These are phyloP conservation scores for Drosophila ercepeae DNA, from an alignment of 1,140 invertebrate genomes.

Conservation along the genomic window DNA sequence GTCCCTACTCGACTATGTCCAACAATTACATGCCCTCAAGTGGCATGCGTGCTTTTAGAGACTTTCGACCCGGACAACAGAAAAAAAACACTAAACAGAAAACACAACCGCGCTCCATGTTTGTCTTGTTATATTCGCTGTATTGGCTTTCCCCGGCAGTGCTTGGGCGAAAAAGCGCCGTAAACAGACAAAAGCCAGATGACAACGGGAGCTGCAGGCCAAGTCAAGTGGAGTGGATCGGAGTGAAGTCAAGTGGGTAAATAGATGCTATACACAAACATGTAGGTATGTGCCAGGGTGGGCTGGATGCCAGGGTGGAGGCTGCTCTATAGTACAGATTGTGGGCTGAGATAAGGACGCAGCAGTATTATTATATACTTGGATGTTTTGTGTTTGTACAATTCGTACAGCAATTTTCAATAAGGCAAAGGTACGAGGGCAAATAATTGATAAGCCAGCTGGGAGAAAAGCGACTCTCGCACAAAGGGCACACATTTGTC, in stretches of 20 bases:
- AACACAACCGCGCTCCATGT: slow-evolving; percentile 18
- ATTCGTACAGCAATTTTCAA: slow-evolving; percentile 42
- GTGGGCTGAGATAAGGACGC: slow-evolving; percentile 43
- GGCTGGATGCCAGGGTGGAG: not conserved
- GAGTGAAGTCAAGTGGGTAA: slow-evolving; percentile 33
- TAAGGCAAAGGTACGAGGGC: slow-evolving; percentile 33
- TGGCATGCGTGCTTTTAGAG: slow-evolving; percentile 33
- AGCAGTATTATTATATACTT: no score
- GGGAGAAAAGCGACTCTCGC: slow-evolving; percentile 3
- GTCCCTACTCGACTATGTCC: not conserved
- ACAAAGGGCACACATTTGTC: slow-evolving; percentile 19
- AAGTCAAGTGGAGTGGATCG: slow-evolving; percentile 20
- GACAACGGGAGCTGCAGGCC: slow-evolving; percentile 15
- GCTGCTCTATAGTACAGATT: slow-evolving; percentile 58
- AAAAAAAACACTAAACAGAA: slow-evolving; percentile 7
- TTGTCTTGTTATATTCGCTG: slow-evolving; percentile 14
- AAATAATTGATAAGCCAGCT: slow-evolving; percentile 62
- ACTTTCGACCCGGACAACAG: slow-evolving; percentile 8
- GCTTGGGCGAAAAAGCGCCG: slow-evolving; percentile 45
- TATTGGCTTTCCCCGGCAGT: slow-evolving; percentile 22
- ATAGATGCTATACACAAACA: slow-evolving; percentile 16
- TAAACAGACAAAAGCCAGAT: slow-evolving; percentile 50
- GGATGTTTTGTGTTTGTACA: slow-evolving; percentile 40
- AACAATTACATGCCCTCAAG: slow-evolving; percentile 55
- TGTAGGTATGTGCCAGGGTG: no score